phyloP scores from a whole-genome alignment of 2,888 invertebrate genomes.

The Uropetala carovei region DNA sequence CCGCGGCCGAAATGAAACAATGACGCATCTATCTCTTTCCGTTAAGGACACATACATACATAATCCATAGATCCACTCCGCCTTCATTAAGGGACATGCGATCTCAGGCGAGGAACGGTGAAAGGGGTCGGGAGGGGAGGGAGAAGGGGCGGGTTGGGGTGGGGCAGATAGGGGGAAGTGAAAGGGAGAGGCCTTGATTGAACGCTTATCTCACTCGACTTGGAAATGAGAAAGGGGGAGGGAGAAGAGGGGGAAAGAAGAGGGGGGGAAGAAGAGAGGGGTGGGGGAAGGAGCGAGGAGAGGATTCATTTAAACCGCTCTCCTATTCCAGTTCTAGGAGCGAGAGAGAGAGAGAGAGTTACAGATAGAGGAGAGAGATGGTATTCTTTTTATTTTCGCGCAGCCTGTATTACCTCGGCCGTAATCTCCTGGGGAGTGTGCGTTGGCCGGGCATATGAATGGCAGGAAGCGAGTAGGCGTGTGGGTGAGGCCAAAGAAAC shows the following conservation, averaged over 20 bases:
- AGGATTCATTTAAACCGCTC: too few relatives aligned
- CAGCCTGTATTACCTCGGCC: conserved; percentile 18
- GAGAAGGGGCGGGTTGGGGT: too few relatives aligned
- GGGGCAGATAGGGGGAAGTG: background rate
- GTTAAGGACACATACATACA: too few relatives aligned
- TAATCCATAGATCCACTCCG: too few relatives aligned
- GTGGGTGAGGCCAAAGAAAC: background rate
- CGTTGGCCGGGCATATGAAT: conserved; percentile 61
- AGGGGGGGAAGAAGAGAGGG: background rate
- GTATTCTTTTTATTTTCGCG: conserved; percentile 41
- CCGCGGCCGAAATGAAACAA: too few relatives aligned
- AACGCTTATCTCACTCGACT: too few relatives aligned
- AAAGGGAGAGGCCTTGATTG: background rate
- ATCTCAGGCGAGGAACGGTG: too few relatives aligned
- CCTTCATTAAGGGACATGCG: too few relatives aligned
- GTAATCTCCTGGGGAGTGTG: background rate
- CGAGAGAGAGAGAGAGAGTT: background rate
- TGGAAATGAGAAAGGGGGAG: background rate
- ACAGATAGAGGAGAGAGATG: background rate
- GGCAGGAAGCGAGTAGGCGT: conserved; percentile 62
- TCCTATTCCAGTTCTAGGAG: too few relatives aligned
- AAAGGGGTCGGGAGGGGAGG: background rate
- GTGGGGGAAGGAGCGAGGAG: background rate
- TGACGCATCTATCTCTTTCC: too few relatives aligned
- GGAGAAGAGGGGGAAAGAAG: background rate